Base-by-base conservation (phyloP, 2,888 invertebrate genomes). In the Campaea margaritaria region DNA sequence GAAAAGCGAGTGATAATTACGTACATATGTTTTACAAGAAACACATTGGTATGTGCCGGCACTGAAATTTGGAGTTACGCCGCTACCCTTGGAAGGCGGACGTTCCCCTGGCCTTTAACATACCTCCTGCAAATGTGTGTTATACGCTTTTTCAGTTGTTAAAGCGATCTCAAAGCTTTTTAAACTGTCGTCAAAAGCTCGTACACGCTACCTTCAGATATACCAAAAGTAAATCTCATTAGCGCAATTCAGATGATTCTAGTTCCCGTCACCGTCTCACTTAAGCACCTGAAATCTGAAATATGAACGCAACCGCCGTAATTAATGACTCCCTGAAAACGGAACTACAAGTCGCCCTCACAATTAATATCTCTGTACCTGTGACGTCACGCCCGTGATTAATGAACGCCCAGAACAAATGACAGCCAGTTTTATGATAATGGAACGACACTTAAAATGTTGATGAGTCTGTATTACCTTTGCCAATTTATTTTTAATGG, bases 281-380 rank as follows among this genome's bases (percentile, higher is more conserved):
- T 21, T 21, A 5, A 50, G 8, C 44, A 43, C 38, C 42, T 56
- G 55, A 46, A 53, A 71, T 71, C 72, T 76, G 73, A 71, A 77
- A 70, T 72, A 74, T 71, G 66, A 71, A 64, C 53, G 47, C 47
- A 58, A 58, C 62, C 58, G 31, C 50, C 15, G 38, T 74, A 72
- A 78, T 76, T 76, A 76, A 80, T 72, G 72, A 66, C 61, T 67
- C 58, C 60, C 47, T 67, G 60, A 51, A 62, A 65, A 64, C 54
- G 62, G 66, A 74, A 78, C 78, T 74, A 75, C 73, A 71, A 73
- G 69, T 60, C 54, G 55, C 39, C 21, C 38, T 70, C 68, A 70
- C 72, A 73, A 81, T 76, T 76, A 80, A 79, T 81, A 70, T 70
- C 67, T 68, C 75, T 60, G 65, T 59, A 65, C 61, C 58, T 65